Evolutionary conservation across 2,797 vertebrate genomes (phyloP), one percentile per base, ranked within the genome.

Genomic region (Morus bassanus): DNA sequence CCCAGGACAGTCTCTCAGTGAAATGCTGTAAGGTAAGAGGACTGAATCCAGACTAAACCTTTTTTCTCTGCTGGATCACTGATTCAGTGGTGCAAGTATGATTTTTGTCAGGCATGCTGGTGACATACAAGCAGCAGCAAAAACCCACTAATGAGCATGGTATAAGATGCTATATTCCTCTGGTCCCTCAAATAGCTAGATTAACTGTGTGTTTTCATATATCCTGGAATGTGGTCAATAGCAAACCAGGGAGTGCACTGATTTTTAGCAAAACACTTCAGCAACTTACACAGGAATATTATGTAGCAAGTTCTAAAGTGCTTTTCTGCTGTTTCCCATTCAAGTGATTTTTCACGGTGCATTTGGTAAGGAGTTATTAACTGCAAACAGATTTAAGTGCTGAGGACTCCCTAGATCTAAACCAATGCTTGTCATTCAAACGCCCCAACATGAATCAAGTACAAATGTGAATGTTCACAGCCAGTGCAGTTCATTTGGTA

Each of bases 331-430:
- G 76, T 88, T 95, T 96, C 88, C 56, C 89, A 95, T 93, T 84
- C 88, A 87, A 97, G 72, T 83, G 75, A 95, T 96, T 97, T 97
- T 96, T 95, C 88, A 95, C 0, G 16, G 95, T 93, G 87, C 3
- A 1, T 94, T 96, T 94, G 65, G 78, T 91, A 60, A 81, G 78
- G 92, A 96, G 86, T 97, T 97, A 96, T 91, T 96, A 97, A 95
- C 91, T 95, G 93, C 95, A 95, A 95, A 89, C 96, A 97, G 96
- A 96, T 94, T 95, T 92, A 82, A 94, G 84, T 69, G 65, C 93
- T 92, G 88, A 93, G 82, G 82, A 68, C 91, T 90, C 92, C 59
- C 59, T 86, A 83, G 74, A 74, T 93, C 93, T 90, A 50, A 91
- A 87, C 72, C 24, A 1, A 80, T 67, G 70, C 91, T 92, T 94